Evolutionary conservation across 2,113 vertebrate species (phyloP).

Genomic region (Jacana jacana): DNA sequence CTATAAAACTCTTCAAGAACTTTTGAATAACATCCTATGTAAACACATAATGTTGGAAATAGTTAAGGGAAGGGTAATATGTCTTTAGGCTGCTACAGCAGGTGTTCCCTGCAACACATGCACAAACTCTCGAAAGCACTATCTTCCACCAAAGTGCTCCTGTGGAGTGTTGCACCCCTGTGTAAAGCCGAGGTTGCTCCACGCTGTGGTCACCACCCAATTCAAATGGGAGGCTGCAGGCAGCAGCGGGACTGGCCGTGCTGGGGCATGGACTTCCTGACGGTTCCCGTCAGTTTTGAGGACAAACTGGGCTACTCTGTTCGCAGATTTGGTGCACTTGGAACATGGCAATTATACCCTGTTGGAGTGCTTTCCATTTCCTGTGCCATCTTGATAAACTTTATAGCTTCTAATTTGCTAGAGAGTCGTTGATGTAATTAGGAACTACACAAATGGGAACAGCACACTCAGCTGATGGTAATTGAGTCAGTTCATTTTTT

Average conservation of each 20-base stretch:
- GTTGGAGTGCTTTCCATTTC: slow-evolving; percentile 39
- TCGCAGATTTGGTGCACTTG: neutral
- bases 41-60: neutral
- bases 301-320: neutral
- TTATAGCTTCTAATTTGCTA: slow-evolving; percentile 51
- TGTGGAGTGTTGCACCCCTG: no score
- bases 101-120: neutral
- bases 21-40: neutral
- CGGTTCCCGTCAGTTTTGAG: neutral
- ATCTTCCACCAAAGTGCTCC: neutral
- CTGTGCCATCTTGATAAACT: slow-evolving; percentile 51
- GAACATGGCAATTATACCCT: neutral
- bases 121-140: neutral
- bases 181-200: neutral
- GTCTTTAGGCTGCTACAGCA: neutral
- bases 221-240: neutral
- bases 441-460: slow-evolving; percentile 30
- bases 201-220: rapidly evolving
- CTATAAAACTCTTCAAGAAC: neutral
- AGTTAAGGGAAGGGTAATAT: neutral
- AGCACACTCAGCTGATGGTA: neutral
- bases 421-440: slow-evolving; percentile 61
- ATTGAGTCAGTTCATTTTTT: slow-evolving; percentile 20
- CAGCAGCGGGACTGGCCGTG: rapidly evolving
- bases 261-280: neutral